These are phyloP conservation scores for Alloscopus bannaensis DNA, from an alignment of 2,888 invertebrate species.

Conservation along the genomic window DNA sequence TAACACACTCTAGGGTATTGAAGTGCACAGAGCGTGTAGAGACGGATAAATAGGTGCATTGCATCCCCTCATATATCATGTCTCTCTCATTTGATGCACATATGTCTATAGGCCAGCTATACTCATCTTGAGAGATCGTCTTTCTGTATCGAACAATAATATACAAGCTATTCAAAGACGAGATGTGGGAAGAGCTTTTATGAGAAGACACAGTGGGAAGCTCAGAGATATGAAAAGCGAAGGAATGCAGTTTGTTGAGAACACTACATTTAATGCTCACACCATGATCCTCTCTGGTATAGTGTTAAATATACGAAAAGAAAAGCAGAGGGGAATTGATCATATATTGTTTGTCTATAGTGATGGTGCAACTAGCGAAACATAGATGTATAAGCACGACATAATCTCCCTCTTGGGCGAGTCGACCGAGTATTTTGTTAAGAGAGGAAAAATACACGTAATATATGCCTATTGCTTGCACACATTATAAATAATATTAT, in stretches of 20 bases:
- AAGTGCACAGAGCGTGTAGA: too few relatives aligned
- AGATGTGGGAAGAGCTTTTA: conserved; percentile 30
- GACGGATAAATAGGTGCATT: not conserved
- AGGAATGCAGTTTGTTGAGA: conserved; percentile 57
- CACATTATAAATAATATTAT: conserved; percentile 1
- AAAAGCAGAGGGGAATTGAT: conserved; percentile 41
- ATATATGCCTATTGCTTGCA: not conserved
- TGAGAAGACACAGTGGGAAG: conserved; percentile 39
- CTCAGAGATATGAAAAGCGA: conserved; percentile 39
- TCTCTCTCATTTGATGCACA: not conserved
- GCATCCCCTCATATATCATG: not conserved
- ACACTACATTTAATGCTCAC: too few relatives aligned
- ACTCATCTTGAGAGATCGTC: too few relatives aligned
- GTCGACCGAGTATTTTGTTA: conserved; percentile 19
- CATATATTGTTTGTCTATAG: not conserved
- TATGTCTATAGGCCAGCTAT: too few relatives aligned
- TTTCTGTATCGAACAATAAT: too few relatives aligned
- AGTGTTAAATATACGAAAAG: not conserved
- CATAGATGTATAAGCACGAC: conserved; percentile 29
- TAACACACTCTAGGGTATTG: too few relatives aligned
- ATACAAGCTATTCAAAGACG: not conserved
- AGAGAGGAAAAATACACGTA: conserved; percentile 2
- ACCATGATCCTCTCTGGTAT: too few relatives aligned
- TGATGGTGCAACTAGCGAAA: conserved; percentile 15
- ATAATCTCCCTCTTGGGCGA: conserved; percentile 34